Evolutionary conservation across 2,113 vertebrate genomes (phyloP), one percentile per base, ranked within the genome.

Genomic region (Cichladusa arquata): DNA sequence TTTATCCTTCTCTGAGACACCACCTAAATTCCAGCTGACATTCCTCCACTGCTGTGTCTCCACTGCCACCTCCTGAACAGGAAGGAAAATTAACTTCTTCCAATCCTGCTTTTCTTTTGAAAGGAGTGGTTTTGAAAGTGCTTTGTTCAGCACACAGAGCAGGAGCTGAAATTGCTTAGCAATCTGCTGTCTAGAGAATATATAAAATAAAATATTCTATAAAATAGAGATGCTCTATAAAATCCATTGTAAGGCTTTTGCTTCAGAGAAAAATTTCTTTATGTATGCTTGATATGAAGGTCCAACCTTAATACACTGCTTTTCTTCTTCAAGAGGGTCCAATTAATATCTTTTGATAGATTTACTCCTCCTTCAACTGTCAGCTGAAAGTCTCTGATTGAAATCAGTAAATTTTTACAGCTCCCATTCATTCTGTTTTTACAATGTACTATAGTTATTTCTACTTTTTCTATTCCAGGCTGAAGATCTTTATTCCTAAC

Each of bases 61-160:
- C 94, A 97, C 83, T 94, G 97, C 97, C 97, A 96, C 77, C 97
- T 97, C 84, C 91, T 70, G 97, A 94, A 85, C 62, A 83, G 33
- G 38, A 86, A 66, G 40, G 81, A 91, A 92, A 95, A 79, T 60
- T 19, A 89, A 33, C 84, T 54, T 73, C 25, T 58, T 81, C 60
- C 72, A 60, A 5, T 25, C 9, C 16, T 48, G 51, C 81, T 42
- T 77, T 81, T 18, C 71, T 62, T 80, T n/a, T 17, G 4, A 50
- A 36, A 40, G 64, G 62, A 15, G 25, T 53, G 33, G 40, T 66
- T 86, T 31, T 74, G 47, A 62, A 78, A 83, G 60, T 5, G 12
- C 53, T 86, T 91, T 74, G 54, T 54, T 81, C 19, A 60, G 67
- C 78, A 26, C 2, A 4, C 24, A 80, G 44, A 62, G 50, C 69